phyloP scores from a whole-genome alignment of 2,113 vertebrate species.

The Elaphurus davidianus region DNA sequence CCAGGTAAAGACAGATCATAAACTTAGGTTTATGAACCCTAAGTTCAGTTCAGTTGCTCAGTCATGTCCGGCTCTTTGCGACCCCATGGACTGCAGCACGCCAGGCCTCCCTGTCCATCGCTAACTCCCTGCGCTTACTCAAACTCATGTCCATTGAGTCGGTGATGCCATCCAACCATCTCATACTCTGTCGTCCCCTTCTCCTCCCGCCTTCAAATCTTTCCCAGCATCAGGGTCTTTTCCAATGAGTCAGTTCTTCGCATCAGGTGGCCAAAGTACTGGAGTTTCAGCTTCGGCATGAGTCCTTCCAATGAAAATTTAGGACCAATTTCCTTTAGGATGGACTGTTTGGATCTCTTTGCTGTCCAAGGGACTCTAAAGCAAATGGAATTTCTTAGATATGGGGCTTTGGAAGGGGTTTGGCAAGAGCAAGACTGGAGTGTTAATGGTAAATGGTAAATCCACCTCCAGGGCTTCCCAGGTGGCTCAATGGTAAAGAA shows the following conservation, averaged over 20 bases:
- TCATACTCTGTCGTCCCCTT: not conserved
- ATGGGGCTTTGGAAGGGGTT: not conserved
- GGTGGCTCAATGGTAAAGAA: not conserved
- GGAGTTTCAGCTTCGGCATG: not conserved
- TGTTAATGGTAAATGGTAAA: no score
- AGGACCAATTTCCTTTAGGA: not conserved
- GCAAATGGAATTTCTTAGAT: not conserved
- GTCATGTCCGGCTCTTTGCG: rapidly evolving
- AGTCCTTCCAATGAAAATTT: not conserved
- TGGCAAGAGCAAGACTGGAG: not conserved
- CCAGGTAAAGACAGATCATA: not conserved
- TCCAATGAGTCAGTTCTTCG: not conserved
- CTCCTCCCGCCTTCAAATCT: not conserved
- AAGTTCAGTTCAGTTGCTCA: not conserved
- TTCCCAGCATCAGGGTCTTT: not conserved
- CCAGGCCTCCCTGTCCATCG: not conserved
- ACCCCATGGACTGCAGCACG: not conserved
- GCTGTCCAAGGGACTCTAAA: not conserved
- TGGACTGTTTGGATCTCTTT: not conserved
- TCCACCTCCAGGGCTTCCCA: not conserved
- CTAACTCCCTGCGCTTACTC: not conserved
- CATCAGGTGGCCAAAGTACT: not conserved
- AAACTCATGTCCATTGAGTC: not conserved
- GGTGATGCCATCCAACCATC: not conserved
- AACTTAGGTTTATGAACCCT: not conserved